Conservation (phyloP, 1,140 invertebrate genomes). For the Sipha flava region DNA sequence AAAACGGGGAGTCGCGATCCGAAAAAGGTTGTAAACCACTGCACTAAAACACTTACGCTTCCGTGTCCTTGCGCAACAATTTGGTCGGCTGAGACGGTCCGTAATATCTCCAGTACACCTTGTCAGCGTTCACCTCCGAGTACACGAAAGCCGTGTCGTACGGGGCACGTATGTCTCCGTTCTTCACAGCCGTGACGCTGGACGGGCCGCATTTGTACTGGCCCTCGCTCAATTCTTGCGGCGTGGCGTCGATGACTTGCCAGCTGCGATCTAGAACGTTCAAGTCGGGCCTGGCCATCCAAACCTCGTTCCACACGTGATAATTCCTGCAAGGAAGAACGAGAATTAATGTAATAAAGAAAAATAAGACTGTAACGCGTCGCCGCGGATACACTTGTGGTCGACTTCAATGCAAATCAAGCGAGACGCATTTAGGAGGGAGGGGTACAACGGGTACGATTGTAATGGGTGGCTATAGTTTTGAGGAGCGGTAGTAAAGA, state of each 20-base stretch:
- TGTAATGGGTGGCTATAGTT: no score
- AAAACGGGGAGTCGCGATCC: no score
- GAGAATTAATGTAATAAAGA: no score
- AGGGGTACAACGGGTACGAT: no score
- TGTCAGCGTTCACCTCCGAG: constrained; percentile 82
- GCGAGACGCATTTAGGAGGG: no score
- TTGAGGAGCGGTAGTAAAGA: no score
- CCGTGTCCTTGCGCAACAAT: constrained; percentile 63
- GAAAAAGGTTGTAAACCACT: no score
- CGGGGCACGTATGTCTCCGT: constrained; percentile 67
- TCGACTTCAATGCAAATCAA: no score
- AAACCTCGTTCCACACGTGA: constrained; percentile 93
- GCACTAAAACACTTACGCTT: constrained; percentile 51
- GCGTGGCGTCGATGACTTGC: constrained; percentile 89
- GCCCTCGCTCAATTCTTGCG: constrained; percentile 74
- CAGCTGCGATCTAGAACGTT: constrained; percentile 67
- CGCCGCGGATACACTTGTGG: no score
- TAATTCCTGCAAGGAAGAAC: constrained; percentile 71
- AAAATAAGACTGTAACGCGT: no score
- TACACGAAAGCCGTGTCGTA: constrained; percentile 80
- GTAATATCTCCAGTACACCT: constrained; percentile 73
- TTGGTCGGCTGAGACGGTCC: constrained; percentile 64
- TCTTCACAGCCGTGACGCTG: constrained; percentile 67
- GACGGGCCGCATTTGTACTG: constrained; percentile 76
- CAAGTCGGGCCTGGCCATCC: constrained; percentile 81